Evolutionary conservation across 2,113 vertebrate genomes (phyloP).

Genomic region (Odobenus rosmarus): DNA sequence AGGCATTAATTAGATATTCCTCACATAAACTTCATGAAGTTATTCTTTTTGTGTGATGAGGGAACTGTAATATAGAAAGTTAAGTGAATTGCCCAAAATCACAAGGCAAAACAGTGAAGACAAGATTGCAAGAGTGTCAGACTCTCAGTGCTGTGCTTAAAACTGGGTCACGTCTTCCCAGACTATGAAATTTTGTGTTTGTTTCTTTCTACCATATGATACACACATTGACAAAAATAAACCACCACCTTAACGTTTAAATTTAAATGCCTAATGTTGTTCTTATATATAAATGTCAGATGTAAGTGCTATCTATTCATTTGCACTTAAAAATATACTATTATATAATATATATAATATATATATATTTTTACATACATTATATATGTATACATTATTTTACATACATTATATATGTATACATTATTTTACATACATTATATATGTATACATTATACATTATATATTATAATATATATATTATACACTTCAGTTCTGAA

Average conservation of each 20-base stretch:
- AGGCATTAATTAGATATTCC: background rate
- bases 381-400: no score
- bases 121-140: background rate
- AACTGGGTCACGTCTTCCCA: background rate
- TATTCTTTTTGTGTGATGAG: background rate
- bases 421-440: no score
- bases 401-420: no score
- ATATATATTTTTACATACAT: no score
- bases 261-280: background rate
- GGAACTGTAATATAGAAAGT: background rate
- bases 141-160: background rate
- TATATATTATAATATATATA: no score
- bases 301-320: background rate
- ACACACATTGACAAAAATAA: background rate
- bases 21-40: background rate
- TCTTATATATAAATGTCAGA: background rate
- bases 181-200: background rate
- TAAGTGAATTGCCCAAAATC: background rate
- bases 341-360: no score
- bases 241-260: background rate
- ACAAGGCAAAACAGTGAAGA: background rate
- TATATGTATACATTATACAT: no score
- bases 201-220: background rate
- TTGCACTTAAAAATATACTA: slow-evolving; percentile 22
- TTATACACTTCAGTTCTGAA: background rate